Percentiles rank a stretch among this genome's conserved stretches.
Evolutionary conservation across 1,140 invertebrate species (phyloP).

Genomic region (Neodiprion pinetum): DNA sequence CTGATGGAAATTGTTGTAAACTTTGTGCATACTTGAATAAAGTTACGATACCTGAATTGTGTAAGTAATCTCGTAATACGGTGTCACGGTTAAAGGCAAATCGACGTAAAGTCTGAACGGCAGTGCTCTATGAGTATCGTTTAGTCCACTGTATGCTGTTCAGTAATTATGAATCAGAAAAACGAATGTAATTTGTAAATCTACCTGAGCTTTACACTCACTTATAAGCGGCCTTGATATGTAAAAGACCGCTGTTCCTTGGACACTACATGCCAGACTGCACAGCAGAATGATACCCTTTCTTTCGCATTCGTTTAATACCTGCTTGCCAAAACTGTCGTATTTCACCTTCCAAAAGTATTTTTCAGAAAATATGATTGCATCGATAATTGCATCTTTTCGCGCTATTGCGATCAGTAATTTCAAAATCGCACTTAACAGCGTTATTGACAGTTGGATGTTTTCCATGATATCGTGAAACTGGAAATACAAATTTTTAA

Average conservation of each 20-base stretch:
- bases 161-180: neutral
- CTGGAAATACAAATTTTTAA: neutral
- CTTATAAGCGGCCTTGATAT: slow-evolving; percentile 34
- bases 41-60: slow-evolving; percentile 32
- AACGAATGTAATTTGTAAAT: neutral
- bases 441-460: neutral
- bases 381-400: slow-evolving; percentile 32
- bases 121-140: slow-evolving; percentile 28
- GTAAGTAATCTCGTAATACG: slow-evolving; percentile 39
- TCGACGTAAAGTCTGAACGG: slow-evolving; percentile 37
- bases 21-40: neutral
- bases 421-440: neutral
- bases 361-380: slow-evolving; percentile 33
- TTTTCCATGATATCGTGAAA: neutral
- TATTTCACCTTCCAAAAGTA: slow-evolving; percentile 36
- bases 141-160: slow-evolving; percentile 19
- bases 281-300: slow-evolving; percentile 22
- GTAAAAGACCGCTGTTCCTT: slow-evolving; percentile 26
- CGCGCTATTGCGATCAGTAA: slow-evolving; percentile 23
- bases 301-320: slow-evolving; percentile 35
- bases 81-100: slow-evolving; percentile 33
- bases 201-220: slow-evolving; percentile 18
- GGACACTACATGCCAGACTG: slow-evolving; percentile 14
- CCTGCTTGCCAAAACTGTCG: slow-evolving; percentile 22
- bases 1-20: neutral